Evolutionary conservation across 2,113 vertebrate genomes (phyloP), one percentile per base, ranked within the genome.

Genomic region (Pholis gunnellus): DNA sequence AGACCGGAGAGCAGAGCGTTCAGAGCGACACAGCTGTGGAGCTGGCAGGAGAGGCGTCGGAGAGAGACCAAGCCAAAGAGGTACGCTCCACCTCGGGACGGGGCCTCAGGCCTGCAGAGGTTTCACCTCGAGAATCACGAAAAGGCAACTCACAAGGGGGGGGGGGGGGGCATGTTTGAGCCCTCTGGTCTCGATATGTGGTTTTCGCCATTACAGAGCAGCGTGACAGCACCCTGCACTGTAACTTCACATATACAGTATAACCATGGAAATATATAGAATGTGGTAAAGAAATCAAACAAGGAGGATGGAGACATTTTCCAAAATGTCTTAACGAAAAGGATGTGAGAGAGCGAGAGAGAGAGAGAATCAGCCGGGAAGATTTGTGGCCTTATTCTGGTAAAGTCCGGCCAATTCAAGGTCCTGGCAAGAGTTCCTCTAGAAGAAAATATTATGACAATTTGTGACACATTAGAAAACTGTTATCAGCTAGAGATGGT

Each of bases 11-110:
- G 78, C 95, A 99, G 85, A 99, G 94, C 5, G 31, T 99, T 72
- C 98, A 99, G 95, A 98, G 97, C 2, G 93, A 97, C 0, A 95
- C 92, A 1, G 98, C 98, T 0, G 92, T 97, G 85, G 98, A 99
- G 92, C 86, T 98, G 89, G 97, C 96, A 31, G 98, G 98, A 72
- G 94, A 96, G 1, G 96, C 96, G 0, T 96, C 97, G 0, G 96
- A 99, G 91, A 96, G 59, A 88, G 97, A 99, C 57, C 89, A 96
- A 5, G 96, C 96, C 9, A 97, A 97, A 92, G 97, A 99, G 97
- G 98, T 99, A 66, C 9, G 1, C 20, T 8, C 13, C 36, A 40
- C 31, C 17, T 10, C 2, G 25, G 29, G 29, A 11, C 52, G 52
- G 9, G 9, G 25, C 2, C 2, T 29, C 48, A 11, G 52, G 3